Evolutionary conservation across 2,888 invertebrate species (phyloP).

Genomic region (Abrostola triplasia): DNA sequence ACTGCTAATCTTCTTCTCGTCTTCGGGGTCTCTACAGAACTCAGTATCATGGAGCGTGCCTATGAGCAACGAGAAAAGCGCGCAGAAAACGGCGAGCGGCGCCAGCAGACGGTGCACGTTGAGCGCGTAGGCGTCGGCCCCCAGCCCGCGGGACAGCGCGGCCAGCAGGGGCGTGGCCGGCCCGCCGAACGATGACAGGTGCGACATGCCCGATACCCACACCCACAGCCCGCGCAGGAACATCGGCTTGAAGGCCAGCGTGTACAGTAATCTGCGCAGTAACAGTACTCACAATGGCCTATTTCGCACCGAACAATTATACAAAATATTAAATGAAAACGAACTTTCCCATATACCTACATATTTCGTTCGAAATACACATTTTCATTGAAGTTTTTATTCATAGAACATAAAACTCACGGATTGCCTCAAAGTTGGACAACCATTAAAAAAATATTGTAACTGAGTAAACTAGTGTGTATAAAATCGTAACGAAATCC

Average conservation of each 20-base stretch:
- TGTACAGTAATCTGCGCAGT: conserved; percentile 90
- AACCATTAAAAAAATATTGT: too few species aligned
- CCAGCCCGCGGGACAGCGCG: conserved; percentile 91
- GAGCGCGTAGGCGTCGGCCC: conserved; percentile 84
- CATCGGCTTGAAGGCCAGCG: conserved; percentile 93
- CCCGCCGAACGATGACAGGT: conserved; percentile 78
- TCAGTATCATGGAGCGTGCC: conserved; percentile 96
- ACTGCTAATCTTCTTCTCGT: conserved; percentile 75
- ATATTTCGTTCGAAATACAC: too few species aligned
- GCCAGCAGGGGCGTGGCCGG: conserved; percentile 89
- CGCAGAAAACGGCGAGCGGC: conserved; percentile 94
- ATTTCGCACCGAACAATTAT: too few species aligned
- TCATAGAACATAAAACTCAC: too few species aligned
- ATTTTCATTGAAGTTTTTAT: too few species aligned
- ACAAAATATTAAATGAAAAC: too few species aligned
- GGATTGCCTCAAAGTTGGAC: too few species aligned
- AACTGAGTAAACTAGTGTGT: too few species aligned
- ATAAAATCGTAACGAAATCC: background rate
- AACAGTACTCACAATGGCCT: too few species aligned
- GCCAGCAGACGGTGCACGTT: conserved; percentile 92
- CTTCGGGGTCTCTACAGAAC: conserved; percentile 89
- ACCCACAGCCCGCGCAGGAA: conserved; percentile 94
- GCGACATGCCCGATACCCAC: conserved; percentile 83
- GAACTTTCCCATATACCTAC: too few species aligned
- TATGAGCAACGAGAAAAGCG: conserved; percentile 93